Evolutionary conservation across 2,888 invertebrate species (phyloP).

Genomic region (Rhaphigaster nebulosa): DNA sequence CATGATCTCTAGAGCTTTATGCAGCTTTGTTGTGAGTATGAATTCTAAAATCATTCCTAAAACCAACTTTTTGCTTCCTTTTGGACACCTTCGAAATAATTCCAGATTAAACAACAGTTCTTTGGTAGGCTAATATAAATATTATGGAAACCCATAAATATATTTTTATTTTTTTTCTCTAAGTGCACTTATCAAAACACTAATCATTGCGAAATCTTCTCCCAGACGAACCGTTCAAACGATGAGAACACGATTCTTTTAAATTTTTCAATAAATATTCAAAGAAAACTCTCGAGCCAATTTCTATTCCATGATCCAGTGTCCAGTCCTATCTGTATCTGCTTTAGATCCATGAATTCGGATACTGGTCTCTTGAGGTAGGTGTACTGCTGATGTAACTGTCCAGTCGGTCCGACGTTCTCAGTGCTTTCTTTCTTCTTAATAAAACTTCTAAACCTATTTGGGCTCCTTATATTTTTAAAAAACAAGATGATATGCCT

Average conservation of each 20-base stretch:
- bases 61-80: too few relatives aligned
- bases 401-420: background rate
- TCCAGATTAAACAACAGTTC: too few relatives aligned
- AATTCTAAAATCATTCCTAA: too few relatives aligned
- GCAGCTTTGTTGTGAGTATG: too few relatives aligned
- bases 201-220: background rate
- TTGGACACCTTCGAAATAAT: too few relatives aligned
- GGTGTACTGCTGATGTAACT: background rate
- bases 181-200: background rate
- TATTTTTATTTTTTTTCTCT: background rate
- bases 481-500: too few relatives aligned
- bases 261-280: constrained; percentile 23
- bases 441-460: background rate
- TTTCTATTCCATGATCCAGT: background rate
- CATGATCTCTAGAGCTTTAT: too few relatives aligned
- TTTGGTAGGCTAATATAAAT: too few relatives aligned
- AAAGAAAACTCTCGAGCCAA: background rate
- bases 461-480: too few relatives aligned
- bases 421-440: background rate
- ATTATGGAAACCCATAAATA: too few relatives aligned
- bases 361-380: background rate
- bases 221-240: background rate
- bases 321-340: background rate
- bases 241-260: constrained; percentile 22
- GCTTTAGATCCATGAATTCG: background rate